These are phyloP conservation scores for Catharus minimus DNA, from an alignment of 2,113 vertebrate genomes.

Conservation along the genomic window DNA sequence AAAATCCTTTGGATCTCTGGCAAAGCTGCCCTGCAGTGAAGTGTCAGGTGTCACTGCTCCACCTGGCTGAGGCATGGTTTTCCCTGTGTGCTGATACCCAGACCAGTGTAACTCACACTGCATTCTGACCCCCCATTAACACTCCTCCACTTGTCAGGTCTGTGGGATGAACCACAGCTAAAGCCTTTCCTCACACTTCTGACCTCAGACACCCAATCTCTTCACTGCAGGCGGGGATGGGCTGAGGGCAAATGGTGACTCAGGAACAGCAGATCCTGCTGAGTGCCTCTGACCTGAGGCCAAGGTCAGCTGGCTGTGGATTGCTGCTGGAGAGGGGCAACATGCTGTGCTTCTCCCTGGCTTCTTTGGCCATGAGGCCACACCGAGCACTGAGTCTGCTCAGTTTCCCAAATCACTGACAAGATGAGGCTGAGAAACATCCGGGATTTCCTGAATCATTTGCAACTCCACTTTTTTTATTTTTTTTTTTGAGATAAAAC, in stretches of 20 bases:
- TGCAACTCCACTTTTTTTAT: background rate
- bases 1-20: background rate
- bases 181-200: background rate
- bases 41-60: background rate
- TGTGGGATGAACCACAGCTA: rapidly evolving
- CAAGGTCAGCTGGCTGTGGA: background rate
- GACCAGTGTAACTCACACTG: background rate
- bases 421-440: background rate
- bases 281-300: background rate
- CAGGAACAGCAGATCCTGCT: background rate
- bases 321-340: background rate
- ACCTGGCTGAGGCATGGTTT: background rate
- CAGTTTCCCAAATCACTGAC: background rate
- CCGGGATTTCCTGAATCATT: background rate
- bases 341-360: background rate
- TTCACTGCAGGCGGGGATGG: background rate
- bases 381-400: background rate
- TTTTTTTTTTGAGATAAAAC: background rate
- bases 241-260: background rate
- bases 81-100: background rate
- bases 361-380: background rate
- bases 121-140: background rate
- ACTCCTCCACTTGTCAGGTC: background rate
- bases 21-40: background rate
- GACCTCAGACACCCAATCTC: background rate